These are phyloP conservation scores for Microctonus hyperodae DNA, from an alignment of 2,888 invertebrate species.

Conservation along the genomic window DNA sequence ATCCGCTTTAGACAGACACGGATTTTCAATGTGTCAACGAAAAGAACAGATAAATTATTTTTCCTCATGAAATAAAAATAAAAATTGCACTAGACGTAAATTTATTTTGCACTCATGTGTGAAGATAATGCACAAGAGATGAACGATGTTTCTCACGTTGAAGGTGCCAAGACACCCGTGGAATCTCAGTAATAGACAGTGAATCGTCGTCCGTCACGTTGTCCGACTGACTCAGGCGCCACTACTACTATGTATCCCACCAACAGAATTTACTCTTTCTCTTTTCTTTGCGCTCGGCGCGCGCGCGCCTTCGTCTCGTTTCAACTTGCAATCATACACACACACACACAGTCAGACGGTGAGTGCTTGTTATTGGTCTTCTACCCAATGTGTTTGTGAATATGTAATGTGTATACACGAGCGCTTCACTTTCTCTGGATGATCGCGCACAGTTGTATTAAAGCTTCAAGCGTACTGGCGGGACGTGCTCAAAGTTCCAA, in stretches of 20 bases:
- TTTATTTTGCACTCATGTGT: constrained; percentile 15
- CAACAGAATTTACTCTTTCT: constrained; percentile 5
- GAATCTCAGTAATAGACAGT: constrained; percentile 32
- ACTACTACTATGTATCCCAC: constrained; percentile 7
- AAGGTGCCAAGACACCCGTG: constrained; percentile 17
- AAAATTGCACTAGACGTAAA: background rate
- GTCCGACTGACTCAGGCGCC: constrained; percentile 13
- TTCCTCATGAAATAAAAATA: background rate
- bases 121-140: constrained; percentile 24
- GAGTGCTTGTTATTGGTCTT: no score
- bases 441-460: background rate
- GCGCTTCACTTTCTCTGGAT: constrained; percentile 6
- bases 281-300: constrained; percentile 10
- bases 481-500: background rate
- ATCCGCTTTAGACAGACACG: background rate
- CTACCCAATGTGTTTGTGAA: no score
- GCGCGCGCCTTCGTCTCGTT: constrained; percentile 16
- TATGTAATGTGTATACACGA: background rate
- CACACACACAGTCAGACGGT: no score
- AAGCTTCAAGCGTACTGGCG: background rate
- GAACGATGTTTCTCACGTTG: constrained; percentile 7
- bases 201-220: constrained; percentile 30
- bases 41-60: background rate
- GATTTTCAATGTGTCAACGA: background rate
- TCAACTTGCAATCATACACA: background rate